Conservation (phyloP, 2,113 vertebrate species). For the Megaceryle maxima region DNA sequence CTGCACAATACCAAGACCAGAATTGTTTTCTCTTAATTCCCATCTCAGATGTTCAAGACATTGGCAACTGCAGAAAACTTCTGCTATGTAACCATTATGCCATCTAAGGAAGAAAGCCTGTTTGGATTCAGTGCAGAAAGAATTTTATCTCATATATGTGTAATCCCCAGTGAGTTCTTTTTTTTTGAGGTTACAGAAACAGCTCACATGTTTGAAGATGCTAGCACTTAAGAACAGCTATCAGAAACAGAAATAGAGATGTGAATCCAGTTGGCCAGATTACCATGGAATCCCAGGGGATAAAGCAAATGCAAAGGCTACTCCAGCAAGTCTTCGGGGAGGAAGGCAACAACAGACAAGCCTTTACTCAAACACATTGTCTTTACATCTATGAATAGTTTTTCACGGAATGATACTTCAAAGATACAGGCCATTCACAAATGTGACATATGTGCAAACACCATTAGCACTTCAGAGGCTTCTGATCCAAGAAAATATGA, state of each 20-base stretch:
- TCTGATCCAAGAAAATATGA: background rate
- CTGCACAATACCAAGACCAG: background rate
- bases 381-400: background rate
- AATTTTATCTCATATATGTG: rapidly evolving
- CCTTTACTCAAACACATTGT: background rate
- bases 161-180: background rate
- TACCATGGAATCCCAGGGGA: background rate
- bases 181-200: background rate
- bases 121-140: background rate
- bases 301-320: background rate
- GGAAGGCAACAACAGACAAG: background rate
- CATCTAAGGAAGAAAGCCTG: background rate
- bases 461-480: background rate
- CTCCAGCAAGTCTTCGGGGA: background rate
- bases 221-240: background rate
- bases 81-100: background rate
- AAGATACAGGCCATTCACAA: background rate
- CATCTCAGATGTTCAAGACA: background rate
- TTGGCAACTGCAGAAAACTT: background rate
- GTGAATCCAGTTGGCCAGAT: background rate
- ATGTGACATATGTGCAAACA: background rate
- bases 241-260: background rate
- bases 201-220: background rate
- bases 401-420: background rate
- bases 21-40: background rate